Evolutionary conservation across 2,797 vertebrate genomes (phyloP).

Genomic region (Pogonophryne albipinna): DNA sequence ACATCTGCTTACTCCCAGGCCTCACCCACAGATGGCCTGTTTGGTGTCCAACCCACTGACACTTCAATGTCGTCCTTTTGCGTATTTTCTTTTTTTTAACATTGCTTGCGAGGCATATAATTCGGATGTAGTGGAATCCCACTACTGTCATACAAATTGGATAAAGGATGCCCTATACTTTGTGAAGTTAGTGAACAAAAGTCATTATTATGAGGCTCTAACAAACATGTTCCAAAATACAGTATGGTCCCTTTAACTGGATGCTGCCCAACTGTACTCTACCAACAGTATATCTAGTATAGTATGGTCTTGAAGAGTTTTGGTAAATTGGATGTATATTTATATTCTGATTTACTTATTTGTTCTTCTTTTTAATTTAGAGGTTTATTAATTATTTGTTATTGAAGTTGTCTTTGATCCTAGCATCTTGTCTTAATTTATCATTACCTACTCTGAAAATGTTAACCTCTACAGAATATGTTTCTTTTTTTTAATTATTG

Average conservation of each 20-base stretch:
- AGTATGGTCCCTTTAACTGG: not conserved
- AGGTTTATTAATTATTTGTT: not conserved
- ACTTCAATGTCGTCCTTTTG: not conserved
- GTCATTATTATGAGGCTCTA: not conserved
- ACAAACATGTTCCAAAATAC: not conserved
- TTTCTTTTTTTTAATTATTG: not conserved
- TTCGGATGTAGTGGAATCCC: not conserved
- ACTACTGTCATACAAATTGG: too few species aligned
- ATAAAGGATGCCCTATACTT: not conserved
- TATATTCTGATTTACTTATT: not conserved
- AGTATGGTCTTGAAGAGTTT: not conserved
- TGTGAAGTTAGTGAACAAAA: not conserved
- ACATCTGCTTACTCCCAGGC: not conserved
- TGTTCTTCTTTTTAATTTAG: not conserved
- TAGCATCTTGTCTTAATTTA: not conserved
- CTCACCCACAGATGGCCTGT: not conserved
- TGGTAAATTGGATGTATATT: not conserved
- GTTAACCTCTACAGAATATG: not conserved
- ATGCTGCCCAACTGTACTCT: not conserved
- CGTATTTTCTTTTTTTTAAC: not conserved
- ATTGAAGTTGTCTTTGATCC: not conserved
- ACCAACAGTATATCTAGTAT: not conserved
- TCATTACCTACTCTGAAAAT: not conserved
- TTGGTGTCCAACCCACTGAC: not conserved
- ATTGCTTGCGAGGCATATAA: not conserved